These are phyloP conservation scores for Stercorarius parasiticus DNA, from an alignment of 2,113 vertebrate species.

Conservation along the genomic window DNA sequence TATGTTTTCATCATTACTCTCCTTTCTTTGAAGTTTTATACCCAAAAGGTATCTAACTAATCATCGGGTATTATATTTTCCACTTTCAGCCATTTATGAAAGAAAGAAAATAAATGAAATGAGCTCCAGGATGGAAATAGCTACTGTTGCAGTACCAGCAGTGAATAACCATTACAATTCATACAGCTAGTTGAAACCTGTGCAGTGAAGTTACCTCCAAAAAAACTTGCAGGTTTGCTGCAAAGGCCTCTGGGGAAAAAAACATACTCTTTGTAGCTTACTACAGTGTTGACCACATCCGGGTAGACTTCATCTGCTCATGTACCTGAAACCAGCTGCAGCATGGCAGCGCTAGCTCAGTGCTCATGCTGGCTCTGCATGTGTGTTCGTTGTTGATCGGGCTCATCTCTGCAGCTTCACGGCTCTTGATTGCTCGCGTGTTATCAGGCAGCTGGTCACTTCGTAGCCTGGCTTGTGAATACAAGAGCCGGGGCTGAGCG, in stretches of 20 bases:
- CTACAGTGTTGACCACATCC: conserved; percentile 56
- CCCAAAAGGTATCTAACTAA: conserved; percentile 45
- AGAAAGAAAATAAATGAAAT: conserved; percentile 26
- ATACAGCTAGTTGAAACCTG: conserved; percentile 9
- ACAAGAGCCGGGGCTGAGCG: not conserved
- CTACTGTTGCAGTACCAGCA: not conserved
- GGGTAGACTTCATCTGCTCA: not conserved
- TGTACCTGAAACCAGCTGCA: not conserved
- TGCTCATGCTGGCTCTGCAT: not conserved
- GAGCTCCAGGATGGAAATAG: conserved; percentile 12
- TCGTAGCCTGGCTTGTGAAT: not conserved
- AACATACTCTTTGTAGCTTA: not conserved
- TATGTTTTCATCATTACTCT: conserved; percentile 29
- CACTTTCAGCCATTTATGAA: conserved; percentile 7
- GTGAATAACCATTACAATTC: conserved; percentile 10
- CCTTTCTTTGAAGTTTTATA: conserved; percentile 39
- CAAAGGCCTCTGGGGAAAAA: conserved; percentile 58
- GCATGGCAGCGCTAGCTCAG: not conserved
- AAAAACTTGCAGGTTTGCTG: conserved; percentile 54
- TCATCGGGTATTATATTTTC: conserved; percentile 40
- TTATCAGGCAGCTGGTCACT: not conserved
- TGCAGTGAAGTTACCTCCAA: not conserved
- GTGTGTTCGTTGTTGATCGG: not conserved
- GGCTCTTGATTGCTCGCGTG: not conserved
- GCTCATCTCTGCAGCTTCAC: not conserved